A percentile compares a stretch with the other conserved stretches of the same genome.
Conservation (phyloP, 2,888 invertebrate species). For the Ecdyonurus torrentis region DNA sequence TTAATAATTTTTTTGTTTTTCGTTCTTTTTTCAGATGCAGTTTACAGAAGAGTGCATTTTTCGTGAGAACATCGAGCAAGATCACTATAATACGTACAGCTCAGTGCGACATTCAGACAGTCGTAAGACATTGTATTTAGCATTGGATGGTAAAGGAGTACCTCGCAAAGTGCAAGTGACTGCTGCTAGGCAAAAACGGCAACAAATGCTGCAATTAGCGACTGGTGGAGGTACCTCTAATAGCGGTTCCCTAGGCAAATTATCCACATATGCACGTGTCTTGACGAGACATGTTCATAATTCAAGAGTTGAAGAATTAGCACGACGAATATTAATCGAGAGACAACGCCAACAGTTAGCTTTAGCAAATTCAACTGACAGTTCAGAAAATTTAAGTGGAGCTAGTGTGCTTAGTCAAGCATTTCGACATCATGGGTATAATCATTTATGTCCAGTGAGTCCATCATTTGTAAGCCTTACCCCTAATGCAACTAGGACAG, state of each 20-base stretch:
- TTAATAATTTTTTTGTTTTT: not conserved
- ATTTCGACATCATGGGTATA: conserved; percentile 13
- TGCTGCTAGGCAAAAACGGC: conserved; percentile 25
- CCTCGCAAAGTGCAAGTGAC: conserved; percentile 56
- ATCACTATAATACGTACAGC: conserved; percentile 74
- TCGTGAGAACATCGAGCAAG: conserved; percentile 70
- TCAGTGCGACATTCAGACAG: conserved; percentile 55
- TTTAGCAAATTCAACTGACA: not conserved
- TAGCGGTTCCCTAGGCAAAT: conserved; percentile 41
- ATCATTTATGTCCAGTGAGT: conserved; percentile 12
- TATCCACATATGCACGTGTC: conserved; percentile 57
- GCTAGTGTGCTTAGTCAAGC: conserved; percentile 7
- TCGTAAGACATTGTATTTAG: conserved; percentile 47
- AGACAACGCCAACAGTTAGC: not conserved
- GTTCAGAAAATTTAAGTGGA: not conserved
- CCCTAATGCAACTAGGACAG: not conserved
- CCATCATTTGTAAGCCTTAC: conserved; percentile 2
- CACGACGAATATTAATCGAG: conserved; percentile 9
- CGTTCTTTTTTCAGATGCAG: conserved; percentile 57
- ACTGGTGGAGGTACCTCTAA: not conserved
- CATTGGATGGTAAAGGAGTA: conserved; percentile 54
- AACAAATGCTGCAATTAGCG: not conserved
- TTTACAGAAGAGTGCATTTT: conserved; percentile 72
- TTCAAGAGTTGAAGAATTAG: conserved; percentile 32
- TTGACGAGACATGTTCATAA: conserved; percentile 39